Base-by-base conservation (phyloP, 1,140 invertebrate genomes). In the Bombus affinis region DNA sequence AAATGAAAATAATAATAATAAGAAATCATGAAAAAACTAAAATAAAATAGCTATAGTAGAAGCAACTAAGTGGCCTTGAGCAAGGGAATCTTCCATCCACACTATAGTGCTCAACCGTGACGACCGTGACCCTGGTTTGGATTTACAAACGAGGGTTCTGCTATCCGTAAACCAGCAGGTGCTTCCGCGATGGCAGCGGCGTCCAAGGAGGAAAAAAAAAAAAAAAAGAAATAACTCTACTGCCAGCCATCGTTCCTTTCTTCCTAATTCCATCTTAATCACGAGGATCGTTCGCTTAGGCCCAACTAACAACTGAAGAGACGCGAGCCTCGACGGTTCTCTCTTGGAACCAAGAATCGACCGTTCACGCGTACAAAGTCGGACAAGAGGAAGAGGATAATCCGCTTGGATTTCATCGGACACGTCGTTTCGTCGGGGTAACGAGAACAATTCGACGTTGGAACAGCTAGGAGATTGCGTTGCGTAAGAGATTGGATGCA, bases 71-170 rank as follows among this genome's bases (percentile, higher is more conserved):
- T 79, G 42, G 6, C 77, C 76, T 65, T 65, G 53, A 25, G n/a
- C 28, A 22, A 44, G 9, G 22, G 15, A 42, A 47, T 79, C 42
- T 1, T 47, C 3, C 25, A 5, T 6, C 4, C 5, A 13, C 15
- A 35, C 32, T 79, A 15, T 86, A 74, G 80, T 42, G 12, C 39
- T 68, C 87, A 80, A 86, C 86, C 81, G 72, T 89, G 83, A 88
- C 74, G 84, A 68, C 93, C 93, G 86, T 93, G 92, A 94, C 93
- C 90, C 92, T 94, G 93, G 94, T 92, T 93, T 93, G 93, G 94
- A 93, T 94, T 94, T 94, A 94, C 92, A 92, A 94, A 93, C 92
- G 92, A 93, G 92, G 90, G 88, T 47, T 18, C 47, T 9, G 73
- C 87, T 92, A 91, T 88, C 91, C 92, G 88, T 92, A 91, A 92